Evolutionary conservation across 2,797 vertebrate species (phyloP), one percentile per base, ranked within the genome.

Genomic region (Danio albolineatus): DNA sequence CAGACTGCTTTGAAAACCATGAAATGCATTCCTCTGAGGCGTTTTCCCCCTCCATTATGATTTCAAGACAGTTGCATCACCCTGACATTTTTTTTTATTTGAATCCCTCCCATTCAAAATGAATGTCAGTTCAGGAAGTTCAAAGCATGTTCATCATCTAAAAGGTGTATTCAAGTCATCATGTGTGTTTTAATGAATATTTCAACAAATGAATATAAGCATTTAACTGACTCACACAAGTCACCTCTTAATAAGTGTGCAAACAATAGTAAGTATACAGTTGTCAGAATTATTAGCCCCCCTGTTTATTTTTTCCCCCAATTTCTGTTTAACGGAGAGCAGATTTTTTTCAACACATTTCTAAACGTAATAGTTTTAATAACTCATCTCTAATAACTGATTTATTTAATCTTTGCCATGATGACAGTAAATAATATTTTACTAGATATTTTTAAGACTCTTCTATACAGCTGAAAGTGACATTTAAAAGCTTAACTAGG

Each of bases 51-150:
- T 72, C 41, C 17, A 28, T 43, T 44, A 10, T 56, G 51, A 57
- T 72, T 72, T 57, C 41, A 72, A 51, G 53, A 72, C 1, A 28
- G 53, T 72, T 72, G 19, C 53, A 72, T 72, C 70, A 72, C 17
- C 38, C 13, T 10, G 13, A 44, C 17, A 44, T 10, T 43, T 72
- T 16, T n/a, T 28, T 28, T 57, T 43, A 21, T n/a, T 56, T 43
- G 19, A 43, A 44, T 51, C 53, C 12, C 12, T 17, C 36, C 69
- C 9, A 16, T 19, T 54, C 17, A 43, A 72, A 56, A 57, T 57
- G 13, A 56, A 44, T 44, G 38, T 57, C 53, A 16, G 41, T 17
- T 72, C 53, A 7, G 39, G 10, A 57, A 28, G 41, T 12, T 57
- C 28, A 70, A 39, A 53, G n/a, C 48, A 70, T 53, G n/a, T 70